Evolutionary conservation across 2,888 invertebrate species (phyloP).

Genomic region (Quadriops clusia): DNA sequence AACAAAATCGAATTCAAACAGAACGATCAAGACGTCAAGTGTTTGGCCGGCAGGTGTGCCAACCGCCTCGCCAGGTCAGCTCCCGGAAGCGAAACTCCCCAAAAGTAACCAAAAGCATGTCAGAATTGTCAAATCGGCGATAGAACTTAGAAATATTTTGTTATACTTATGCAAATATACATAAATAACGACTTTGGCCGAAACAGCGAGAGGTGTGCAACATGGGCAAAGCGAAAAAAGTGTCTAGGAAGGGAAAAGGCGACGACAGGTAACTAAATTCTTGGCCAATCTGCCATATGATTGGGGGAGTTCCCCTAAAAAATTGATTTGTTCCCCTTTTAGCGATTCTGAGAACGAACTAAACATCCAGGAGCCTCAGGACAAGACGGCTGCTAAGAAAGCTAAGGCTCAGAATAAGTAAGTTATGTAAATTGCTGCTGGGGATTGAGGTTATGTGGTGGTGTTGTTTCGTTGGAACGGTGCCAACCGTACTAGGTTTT

Average conservation of each 20-base stretch:
- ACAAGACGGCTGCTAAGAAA: slow-evolving; percentile 28
- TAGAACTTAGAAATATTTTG: too few relatives aligned
- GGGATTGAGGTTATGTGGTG: slow-evolving; percentile 23
- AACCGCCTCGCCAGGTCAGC: too few relatives aligned
- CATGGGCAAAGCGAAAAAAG: slow-evolving; percentile 76
- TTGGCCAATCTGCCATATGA: slow-evolving; percentile 20
- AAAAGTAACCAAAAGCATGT: too few relatives aligned
- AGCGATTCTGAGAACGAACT: slow-evolving; percentile 50
- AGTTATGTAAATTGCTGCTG: slow-evolving; percentile 12
- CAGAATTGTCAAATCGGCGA: too few relatives aligned
- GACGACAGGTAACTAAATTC: slow-evolving; percentile 56
- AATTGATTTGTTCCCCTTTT: slow-evolving; percentile 24
- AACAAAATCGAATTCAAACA: too few relatives aligned
- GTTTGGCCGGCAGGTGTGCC: too few relatives aligned
- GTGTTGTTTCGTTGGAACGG: slow-evolving; percentile 1
- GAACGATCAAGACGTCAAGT: too few relatives aligned
- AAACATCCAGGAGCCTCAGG: slow-evolving; percentile 25
- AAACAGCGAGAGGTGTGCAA: slow-evolving; percentile 20
- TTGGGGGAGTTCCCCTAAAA: slow-evolving; percentile 11
- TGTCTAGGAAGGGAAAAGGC: slow-evolving; percentile 61
- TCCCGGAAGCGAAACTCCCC: too few relatives aligned
- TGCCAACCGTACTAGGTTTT: too few relatives aligned
- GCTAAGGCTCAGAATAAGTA: slow-evolving; percentile 27
- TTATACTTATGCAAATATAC: slow-evolving; percentile 28
- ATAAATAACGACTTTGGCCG: slow-evolving; percentile 20